Evolutionary conservation across 1,140 invertebrate genomes (phyloP), one percentile per base, ranked within the genome.

Genomic region (Cyrtorhinus lividipennis): DNA sequence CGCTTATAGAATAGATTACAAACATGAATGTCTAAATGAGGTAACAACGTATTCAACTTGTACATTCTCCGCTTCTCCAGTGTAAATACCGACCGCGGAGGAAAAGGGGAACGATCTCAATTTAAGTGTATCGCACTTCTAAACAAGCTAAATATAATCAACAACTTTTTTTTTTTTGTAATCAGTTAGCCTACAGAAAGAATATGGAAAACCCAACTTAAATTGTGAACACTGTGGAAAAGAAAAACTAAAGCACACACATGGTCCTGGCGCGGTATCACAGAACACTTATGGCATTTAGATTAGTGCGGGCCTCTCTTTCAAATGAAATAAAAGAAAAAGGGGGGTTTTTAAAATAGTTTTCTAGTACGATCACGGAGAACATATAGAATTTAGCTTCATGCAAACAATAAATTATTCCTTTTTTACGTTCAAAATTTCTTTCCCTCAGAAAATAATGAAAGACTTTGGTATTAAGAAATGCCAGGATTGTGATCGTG

Each of bases 221-320:
- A 58, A 62, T 30, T 65, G 64, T 65, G 59, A 62, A 62, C 63
- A 64, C 64, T 62, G 20, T 53, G 20, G 38, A 53, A 53, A 53
- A 53, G 20, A 53, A 53, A 53, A 65, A 61, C 60, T 59, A 48
- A 65, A 62, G 59, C 59, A 61, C 59, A 62, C 60, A 65, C 48
- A 62, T 65, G 59, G 64, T 65, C 64, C 64, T 65, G 63, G 63
- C 58, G 59, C 59, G 24, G 15, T 65, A 65, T 65, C 64, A 65
- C 64, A 65, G 64, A 65, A 65, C 64, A 65, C 64, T 65, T 65
- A 65, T 65, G 64, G 64, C 64, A 65, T 65, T 62, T 62, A 62
- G 48, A 59, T 59, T 26, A 27, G 58, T 26, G 24, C 24, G 26
- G 26, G 24, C 58, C 24, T 59, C 24, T 59, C 27, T 27, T n/a